These are phyloP conservation scores for Anabacerthia variegaticeps DNA, from an alignment of 2,797 vertebrate species.

Conservation along the genomic window DNA sequence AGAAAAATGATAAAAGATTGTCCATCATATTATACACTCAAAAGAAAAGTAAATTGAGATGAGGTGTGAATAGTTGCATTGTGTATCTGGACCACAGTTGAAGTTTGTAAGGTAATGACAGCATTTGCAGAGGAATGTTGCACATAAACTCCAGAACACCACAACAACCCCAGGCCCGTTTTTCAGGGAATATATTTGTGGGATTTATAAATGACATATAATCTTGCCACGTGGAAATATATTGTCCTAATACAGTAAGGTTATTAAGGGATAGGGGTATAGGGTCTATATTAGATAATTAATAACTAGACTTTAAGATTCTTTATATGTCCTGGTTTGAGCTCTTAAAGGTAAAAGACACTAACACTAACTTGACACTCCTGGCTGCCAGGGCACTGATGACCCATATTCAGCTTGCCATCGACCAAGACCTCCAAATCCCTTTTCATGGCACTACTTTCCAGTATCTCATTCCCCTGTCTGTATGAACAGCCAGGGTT, in stretches of 20 bases:
- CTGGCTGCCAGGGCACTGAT: not conserved
- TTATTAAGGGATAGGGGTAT: not conserved
- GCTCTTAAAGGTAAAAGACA: not conserved
- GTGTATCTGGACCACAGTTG: not conserved
- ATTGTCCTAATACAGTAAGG: not conserved
- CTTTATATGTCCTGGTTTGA: not conserved
- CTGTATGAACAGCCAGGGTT: not conserved
- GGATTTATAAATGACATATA: not conserved
- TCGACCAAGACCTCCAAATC: not conserved
- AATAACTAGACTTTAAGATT: not conserved
- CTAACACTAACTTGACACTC: not conserved
- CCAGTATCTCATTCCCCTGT: no score
- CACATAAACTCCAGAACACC: not conserved
- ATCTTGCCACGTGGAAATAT: not conserved
- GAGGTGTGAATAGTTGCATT: not conserved
- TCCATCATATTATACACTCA: not conserved
- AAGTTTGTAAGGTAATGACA: not conserved
- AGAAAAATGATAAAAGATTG: not conserved
- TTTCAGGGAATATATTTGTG: not conserved
- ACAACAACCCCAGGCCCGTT: not conserved
- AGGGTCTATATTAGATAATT: not conserved
- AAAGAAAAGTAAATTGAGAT: not conserved
- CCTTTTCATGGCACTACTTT: not conserved
- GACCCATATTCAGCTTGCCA: not conserved
- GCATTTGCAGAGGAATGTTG: not conserved